phyloP scores from a whole-genome alignment of 53 echinoderm and acorn worm genomes.

The Mesocentrotus franciscanus region DNA sequence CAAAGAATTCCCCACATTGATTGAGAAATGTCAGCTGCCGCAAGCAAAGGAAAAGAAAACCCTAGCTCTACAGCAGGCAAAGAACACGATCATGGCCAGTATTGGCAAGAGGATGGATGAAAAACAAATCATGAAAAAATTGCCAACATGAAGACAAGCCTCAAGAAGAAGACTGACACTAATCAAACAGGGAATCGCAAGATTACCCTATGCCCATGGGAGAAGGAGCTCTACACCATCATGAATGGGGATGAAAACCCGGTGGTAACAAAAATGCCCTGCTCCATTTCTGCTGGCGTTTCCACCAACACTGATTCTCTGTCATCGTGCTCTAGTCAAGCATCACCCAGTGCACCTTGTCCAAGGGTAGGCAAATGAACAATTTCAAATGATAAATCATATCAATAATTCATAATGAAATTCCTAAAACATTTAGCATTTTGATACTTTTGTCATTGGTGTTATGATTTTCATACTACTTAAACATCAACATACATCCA shows the following conservation, averaged over 20 bases:
- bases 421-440: no score
- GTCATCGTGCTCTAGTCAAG: no score
- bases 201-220: constrained; percentile 48
- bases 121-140: constrained; percentile 46
- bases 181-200: constrained; percentile 39
- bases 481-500: not conserved
- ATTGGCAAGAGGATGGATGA: constrained; percentile 32
- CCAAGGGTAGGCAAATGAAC: no score
- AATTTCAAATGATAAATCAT: no score
- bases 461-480: constrained; percentile 10
- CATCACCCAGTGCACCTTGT: no score
- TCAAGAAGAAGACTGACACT: constrained; percentile 37
- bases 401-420: no score
- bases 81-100: not conserved
- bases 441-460: not conserved
- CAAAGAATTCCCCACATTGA: not conserved
- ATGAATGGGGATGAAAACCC: constrained; percentile 5
- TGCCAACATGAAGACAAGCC: constrained; percentile 47
- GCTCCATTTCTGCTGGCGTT: no score
- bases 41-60: constrained; percentile 52
- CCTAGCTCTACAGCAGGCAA: constrained; percentile 11
- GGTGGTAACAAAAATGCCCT: no score
- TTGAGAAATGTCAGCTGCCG: constrained; percentile 30
- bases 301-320: no score
- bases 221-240: constrained; percentile 32